Evolutionary conservation across 2,113 vertebrate genomes (phyloP).

Genomic region (Rhinogobius similis): DNA sequence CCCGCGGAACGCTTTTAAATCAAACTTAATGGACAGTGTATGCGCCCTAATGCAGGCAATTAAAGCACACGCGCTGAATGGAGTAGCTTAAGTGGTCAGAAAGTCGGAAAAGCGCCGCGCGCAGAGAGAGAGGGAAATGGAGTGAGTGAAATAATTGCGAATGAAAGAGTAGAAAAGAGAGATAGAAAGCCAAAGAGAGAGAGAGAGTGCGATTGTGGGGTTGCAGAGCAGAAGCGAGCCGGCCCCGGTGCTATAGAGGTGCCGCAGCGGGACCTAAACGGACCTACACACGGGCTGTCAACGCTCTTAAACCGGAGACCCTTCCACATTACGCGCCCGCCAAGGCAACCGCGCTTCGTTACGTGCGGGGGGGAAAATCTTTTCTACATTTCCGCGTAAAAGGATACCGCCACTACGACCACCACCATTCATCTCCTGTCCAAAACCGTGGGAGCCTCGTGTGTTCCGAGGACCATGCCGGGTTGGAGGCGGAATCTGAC

Average conservation of each 20-base stretch:
- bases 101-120: neutral
- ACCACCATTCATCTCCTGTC: slow-evolving; percentile 17
- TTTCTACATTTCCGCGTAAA: slow-evolving; percentile 40
- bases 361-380: slow-evolving; percentile 4
- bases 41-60: neutral
- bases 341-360: neutral
- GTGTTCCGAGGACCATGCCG: slow-evolving; percentile 58
- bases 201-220: neutral
- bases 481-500: slow-evolving; percentile 72
- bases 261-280: slow-evolving; percentile 64
- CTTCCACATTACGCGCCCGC: too few species aligned
- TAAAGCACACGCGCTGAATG: neutral
- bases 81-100: slow-evolving; percentile 1
- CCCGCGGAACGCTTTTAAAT: neutral
- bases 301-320: too few species aligned
- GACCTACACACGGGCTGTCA: slow-evolving; percentile 22
- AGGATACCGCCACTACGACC: slow-evolving; percentile 39
- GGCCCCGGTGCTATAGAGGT: slow-evolving; percentile 21
- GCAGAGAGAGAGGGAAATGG: neutral
- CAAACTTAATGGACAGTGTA: neutral
- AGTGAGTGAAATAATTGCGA: slow-evolving; percentile 26
- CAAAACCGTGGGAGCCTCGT: slow-evolving; percentile 25
- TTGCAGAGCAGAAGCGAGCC: slow-evolving; percentile 11
- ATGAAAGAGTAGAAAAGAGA: slow-evolving; percentile 16
- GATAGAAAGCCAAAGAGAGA: slow-evolving; percentile 14